Evolutionary conservation across 92 coral and sea anemone genomes (phyloP), one percentile per base, ranked within the genome.

Genomic region (Actinostola sp.): DNA sequence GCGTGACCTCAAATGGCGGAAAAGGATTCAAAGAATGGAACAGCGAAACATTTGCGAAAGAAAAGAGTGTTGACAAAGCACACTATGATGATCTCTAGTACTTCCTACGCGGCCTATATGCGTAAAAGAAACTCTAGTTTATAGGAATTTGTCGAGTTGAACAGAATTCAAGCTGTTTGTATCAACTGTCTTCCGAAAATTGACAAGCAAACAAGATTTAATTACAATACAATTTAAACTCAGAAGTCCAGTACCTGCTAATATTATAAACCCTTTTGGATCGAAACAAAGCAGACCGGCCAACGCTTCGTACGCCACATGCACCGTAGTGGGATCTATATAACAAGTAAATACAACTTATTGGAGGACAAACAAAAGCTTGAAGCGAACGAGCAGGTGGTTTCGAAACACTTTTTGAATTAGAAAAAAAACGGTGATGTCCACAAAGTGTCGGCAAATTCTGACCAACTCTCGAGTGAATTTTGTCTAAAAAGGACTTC

Each of bases 171-270:
- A 36, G 4, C 4, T 36, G 42, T 36, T 11, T 36, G 4, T 11
- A n/a, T n/a, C n/a, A n/a, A n/a, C n/a, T n/a, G n/a, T n/a, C n/a
- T n/a, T n/a, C n/a, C 32, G 32, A 24, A 53, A 21, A 53, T 53
- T 48, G 60, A 20, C 28, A 24, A 53, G 36, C 63, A 57, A 57
- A 57, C 63, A 57, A 57, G 63, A 57, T 57, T 26, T 27, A 29
- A 57, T 57, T 57, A 57, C 63, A 28, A 57, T 57, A 57, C 63
- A 57, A 57, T 57, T 57, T 57, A 19, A 26, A 57, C 32, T 57
- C 19, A 28, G 19, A 27, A 30, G 17, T 38, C n/a, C n/a, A n/a
- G n/a, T 8, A 57, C 63, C 63, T 57, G 63, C 63, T 57, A 57
- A 57, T 57, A 54, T 29, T 15, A 8, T 27, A 54, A 27, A 57